Evolutionary conservation across 2,113 vertebrate species (phyloP), one percentile per base, ranked within the genome.

Genomic region (Sarotherodon lohbergeri): DNA sequence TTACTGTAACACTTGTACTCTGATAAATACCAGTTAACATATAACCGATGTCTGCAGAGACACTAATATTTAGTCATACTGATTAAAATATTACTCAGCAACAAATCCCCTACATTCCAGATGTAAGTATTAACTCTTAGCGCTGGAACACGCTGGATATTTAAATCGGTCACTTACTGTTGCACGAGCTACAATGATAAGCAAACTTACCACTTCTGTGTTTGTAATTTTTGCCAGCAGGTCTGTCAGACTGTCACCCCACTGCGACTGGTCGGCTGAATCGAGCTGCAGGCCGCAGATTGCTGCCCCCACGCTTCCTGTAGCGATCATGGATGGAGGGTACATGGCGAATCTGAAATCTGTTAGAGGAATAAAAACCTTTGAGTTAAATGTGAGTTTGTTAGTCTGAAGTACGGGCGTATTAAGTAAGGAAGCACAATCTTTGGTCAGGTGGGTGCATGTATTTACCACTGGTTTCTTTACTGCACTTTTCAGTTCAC

Each of bases 321-420:
- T 98, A 92, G 98, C 98, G 32, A 99, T 99, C 98, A 99, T 99
- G 79, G 98, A 99, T 0, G 98, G 98, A 41, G 98, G 98, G 92
- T 98, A 98, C 97, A 98, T 98, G 95, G 97, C 97, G 48, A 99
- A 99, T 93, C 97, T 97, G 93, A 98, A 99, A 96, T 99, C 98
- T 99, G 96, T 41, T 71, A 79, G 89, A 88, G 89, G 43, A 54
- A 80, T 24, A 84, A 55, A 7, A 78, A 4, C 1, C 6, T 29
- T 16, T 85, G 32, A 80, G 84, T 78, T 29, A 19, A 80, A 85
- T 7, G 14, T 27, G 16, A 24, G 46, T 63, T 78, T 17, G 9
- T 32, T n/a, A 19, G 7, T 54, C 24, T 57, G 16, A 22, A 39
- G 14, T 6, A 17, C 17, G 22, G 34, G 68, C n/a, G 3, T 5